These are phyloP conservation scores for Cepaea hortensis DNA, from an alignment of 2,888 invertebrate genomes.

Conservation along the genomic window DNA sequence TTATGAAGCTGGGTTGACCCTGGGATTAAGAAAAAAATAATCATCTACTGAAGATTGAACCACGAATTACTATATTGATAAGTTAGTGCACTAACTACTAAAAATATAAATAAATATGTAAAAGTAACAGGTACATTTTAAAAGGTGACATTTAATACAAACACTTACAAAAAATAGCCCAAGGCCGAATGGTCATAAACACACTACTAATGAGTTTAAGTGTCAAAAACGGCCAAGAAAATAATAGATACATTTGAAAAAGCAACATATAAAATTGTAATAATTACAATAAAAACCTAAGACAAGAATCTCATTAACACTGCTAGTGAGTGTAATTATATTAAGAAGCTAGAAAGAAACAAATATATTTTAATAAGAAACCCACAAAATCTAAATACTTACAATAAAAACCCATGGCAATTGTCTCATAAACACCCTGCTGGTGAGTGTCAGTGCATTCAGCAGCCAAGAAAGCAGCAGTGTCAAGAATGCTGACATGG, in stretches of 20 bases:
- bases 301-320: slow-evolving; percentile 54
- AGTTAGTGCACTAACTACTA: too few species aligned
- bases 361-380: background rate
- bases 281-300: slow-evolving; percentile 61
- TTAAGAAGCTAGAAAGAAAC: slow-evolving; percentile 54
- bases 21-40: too few species aligned
- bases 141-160: background rate
- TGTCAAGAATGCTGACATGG: slow-evolving; percentile 58
- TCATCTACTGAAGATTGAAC: too few species aligned
- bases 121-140: too few species aligned
- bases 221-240: slow-evolving; percentile 53
- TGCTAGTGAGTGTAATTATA: slow-evolving; percentile 53
- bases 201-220: slow-evolving; percentile 55
- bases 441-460: slow-evolving; percentile 52
- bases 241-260: slow-evolving; percentile 38
- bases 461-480: slow-evolving; percentile 55
- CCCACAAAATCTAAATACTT: slow-evolving; percentile 38
- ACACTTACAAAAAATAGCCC: slow-evolving; percentile 59
- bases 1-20: too few species aligned
- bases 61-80: too few species aligned
- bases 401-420: slow-evolving; percentile 62
- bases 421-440: slow-evolving; percentile 52
- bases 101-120: too few species aligned
- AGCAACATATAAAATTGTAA: background rate
- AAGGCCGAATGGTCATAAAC: slow-evolving; percentile 53